A percentile compares a stretch with the other conserved stretches of the same genome.
phyloP scores from a whole-genome alignment of 2,888 invertebrate species.

The Oegoconia quadripuncta region DNA sequence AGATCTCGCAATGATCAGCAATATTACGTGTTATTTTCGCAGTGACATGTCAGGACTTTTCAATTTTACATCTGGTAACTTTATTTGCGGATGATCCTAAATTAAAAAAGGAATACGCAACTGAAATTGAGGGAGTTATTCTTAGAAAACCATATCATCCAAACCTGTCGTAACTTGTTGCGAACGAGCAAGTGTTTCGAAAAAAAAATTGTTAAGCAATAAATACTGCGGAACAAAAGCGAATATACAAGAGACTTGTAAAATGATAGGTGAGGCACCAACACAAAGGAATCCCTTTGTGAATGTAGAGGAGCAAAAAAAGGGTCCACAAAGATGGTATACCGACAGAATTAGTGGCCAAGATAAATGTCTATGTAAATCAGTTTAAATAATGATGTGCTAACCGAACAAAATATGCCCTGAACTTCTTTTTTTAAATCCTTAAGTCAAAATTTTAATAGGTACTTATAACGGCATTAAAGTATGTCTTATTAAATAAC shows the following conservation, averaged over 20 bases:
- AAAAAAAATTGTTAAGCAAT: constrained; percentile 7
- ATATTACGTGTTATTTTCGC: too few species aligned
- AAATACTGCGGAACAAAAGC: constrained; percentile 4
- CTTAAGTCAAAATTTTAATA: too few species aligned
- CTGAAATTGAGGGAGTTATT: constrained; percentile 17
- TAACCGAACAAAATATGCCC: constrained; percentile 8
- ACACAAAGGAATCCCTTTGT: constrained; percentile 34
- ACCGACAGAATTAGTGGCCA: constrained; percentile 21
- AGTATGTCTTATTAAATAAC: too few species aligned
- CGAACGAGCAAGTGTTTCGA: constrained; percentile 3
- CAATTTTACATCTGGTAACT: too few species aligned
- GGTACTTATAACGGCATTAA: too few species aligned
- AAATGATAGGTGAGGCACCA: constrained; percentile 27
- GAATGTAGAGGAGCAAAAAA: constrained; percentile 29
- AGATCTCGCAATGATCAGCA: too few species aligned
- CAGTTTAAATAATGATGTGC: constrained; percentile 25
- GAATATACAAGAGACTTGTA: constrained; percentile 22
- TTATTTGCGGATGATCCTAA: too few species aligned
- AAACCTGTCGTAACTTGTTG: constrained; percentile 25
- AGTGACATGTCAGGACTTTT: too few species aligned
- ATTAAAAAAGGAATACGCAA: neutral
- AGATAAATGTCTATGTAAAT: constrained; percentile 29
- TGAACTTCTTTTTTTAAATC: too few species aligned
- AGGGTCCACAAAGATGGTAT: constrained; percentile 16
- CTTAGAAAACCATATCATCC: constrained; percentile 23